phyloP scores from a whole-genome alignment of 2,797 vertebrate genomes.

The Gobio occitaniae region DNA sequence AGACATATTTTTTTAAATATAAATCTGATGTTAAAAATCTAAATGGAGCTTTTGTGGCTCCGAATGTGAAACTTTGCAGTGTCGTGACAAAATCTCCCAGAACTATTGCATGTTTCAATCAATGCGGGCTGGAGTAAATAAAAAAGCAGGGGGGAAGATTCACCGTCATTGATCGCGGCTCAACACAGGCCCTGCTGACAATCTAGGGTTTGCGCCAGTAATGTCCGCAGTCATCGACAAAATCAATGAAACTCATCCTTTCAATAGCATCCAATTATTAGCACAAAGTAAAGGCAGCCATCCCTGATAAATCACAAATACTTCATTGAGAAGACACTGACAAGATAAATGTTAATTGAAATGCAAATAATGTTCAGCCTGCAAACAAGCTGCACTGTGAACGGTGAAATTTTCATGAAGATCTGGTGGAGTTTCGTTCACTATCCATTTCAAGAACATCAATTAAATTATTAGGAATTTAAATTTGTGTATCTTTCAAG shows the following conservation, averaged over 20 bases:
- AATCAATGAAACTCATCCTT: slow-evolving; percentile 99
- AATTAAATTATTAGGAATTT: background rate
- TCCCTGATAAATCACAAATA: slow-evolving; percentile 89
- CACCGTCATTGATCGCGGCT: slow-evolving; percentile 89
- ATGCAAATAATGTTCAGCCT: slow-evolving; percentile 72
- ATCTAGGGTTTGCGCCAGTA: slow-evolving; percentile 88
- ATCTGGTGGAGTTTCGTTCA: background rate
- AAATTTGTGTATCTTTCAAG: background rate
- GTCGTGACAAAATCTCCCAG: slow-evolving; percentile 86
- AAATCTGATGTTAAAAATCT: slow-evolving; percentile 7
- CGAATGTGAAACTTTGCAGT: slow-evolving; percentile 83
- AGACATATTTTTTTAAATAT: background rate
- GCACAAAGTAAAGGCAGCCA: slow-evolving; percentile 87
- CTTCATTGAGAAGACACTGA: slow-evolving; percentile 86
- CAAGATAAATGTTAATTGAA: slow-evolving; percentile 85
- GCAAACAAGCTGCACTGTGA: slow-evolving; percentile 10
- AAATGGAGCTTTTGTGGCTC: background rate
- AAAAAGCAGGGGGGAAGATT: slow-evolving; percentile 85
- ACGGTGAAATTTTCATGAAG: background rate
- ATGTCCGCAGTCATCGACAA: slow-evolving; percentile 90
- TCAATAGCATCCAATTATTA: slow-evolving; percentile 99
- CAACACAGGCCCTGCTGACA: slow-evolving; percentile 89
- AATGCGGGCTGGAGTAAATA: slow-evolving; percentile 88
- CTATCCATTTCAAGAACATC: background rate
- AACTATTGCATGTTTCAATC: slow-evolving; percentile 88